Evolutionary conservation across 2,113 vertebrate genomes (phyloP), one percentile per base, ranked within the genome.

Genomic region (Protobothrops mucrosquamatus): DNA sequence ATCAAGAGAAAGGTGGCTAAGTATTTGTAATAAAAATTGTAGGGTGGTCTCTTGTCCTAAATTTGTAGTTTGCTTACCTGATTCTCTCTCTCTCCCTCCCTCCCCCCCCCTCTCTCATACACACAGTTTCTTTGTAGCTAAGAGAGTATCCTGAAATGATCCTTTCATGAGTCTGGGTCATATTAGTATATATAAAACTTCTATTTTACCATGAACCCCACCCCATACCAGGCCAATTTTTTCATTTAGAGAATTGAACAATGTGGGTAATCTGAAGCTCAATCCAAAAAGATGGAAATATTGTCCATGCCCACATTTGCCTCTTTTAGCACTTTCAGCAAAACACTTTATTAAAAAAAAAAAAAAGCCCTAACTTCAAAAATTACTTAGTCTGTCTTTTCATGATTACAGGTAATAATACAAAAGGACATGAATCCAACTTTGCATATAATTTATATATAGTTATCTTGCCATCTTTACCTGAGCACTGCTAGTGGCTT

Each of bases 401-500:
- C 18, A 8, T 43, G 18, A 81, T 81, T 81, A 81, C 74, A 81
- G n/a, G 18, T 43, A 81, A 39, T 81, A 81, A 43, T 22, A 18
- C 56, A 91, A 46, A 91, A 85, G 34, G 54, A 26, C 5, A 14
- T 3, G 22, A 51, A 12, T 39, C 24, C 8, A 46, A 26, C 12
- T 61, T 39, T 48, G n/a, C 23, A 88, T 18, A 51, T 51, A 51
- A 51, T 1, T 74, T 6, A 26, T 74, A 4, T 23, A 39, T 20
- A 55, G 51, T 9, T 15, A 48, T 29, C 8, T 34, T 48, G 14
- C 2, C 55, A 18, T 18, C 93, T 23, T 88, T 92, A 99, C 99
- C 98, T 99, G 98, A 20, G 96, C 94, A 92, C 98, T 98, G 8
- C 96, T 97, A 9, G 98, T 99, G 91, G 98, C 98, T 4, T 99